These are phyloP conservation scores for Gymnoscelis rufifasciata DNA, from an alignment of 2,888 invertebrate species.

Conservation along the genomic window DNA sequence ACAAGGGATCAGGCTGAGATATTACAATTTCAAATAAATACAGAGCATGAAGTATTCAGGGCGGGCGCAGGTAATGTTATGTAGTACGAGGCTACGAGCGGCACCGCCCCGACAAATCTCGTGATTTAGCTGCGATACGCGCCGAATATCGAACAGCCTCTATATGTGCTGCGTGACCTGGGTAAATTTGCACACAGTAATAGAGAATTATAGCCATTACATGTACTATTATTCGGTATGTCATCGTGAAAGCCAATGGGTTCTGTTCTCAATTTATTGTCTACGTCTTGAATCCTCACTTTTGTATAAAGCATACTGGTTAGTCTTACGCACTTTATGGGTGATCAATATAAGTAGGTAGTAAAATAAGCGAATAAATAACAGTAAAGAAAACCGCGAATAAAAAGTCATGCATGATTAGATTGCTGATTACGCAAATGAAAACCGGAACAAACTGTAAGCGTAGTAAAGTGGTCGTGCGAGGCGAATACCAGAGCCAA, in stretches of 20 bases:
- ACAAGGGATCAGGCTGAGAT: conserved; percentile 71
- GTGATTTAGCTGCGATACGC: conserved; percentile 76
- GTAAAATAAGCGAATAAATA: conserved; percentile 16
- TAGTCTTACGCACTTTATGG: conserved; percentile 15
- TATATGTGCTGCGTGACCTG: conserved; percentile 72
- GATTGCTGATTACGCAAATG: conserved; percentile 26
- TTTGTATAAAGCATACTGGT: neutral
- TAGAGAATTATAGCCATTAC: conserved; percentile 66
- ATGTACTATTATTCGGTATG: conserved; percentile 32
- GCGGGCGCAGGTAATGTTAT: conserved; percentile 73
- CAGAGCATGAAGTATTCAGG: conserved; percentile 76
- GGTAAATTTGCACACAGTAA: conserved; percentile 70
- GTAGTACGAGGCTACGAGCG: conserved; percentile 49
- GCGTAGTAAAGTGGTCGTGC: conserved; percentile 39
- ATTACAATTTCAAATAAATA: conserved; percentile 78
- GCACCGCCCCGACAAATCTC: conserved; percentile 69
- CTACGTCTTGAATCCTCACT: conserved; percentile 15
- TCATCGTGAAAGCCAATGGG: conserved; percentile 23
- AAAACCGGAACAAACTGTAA: conserved; percentile 34
- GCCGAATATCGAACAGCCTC: conserved; percentile 71
- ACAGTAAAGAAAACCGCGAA: conserved; percentile 16
- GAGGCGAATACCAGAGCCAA: conserved; percentile 40
- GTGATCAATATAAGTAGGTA: conserved; percentile 5
- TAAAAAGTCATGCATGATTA: conserved; percentile 29
- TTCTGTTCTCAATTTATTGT: conserved; percentile 21